phyloP scores from a whole-genome alignment of 2,888 invertebrate species.

The Conomelus anceps region DNA sequence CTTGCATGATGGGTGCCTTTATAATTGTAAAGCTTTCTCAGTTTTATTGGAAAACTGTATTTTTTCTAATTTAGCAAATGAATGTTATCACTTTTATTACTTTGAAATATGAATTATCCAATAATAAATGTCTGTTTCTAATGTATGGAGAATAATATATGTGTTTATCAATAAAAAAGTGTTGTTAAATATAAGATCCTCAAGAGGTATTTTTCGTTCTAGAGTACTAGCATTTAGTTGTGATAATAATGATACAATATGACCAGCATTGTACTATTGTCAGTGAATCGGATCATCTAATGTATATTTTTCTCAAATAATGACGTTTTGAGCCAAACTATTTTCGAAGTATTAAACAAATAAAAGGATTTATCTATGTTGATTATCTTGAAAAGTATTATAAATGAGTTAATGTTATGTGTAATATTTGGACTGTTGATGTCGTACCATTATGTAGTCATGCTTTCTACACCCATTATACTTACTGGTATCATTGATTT shows the following conservation, averaged over 20 bases:
- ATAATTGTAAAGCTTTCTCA: background rate
- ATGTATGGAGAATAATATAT: too few relatives aligned
- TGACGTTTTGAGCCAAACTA: background rate
- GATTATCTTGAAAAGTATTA: background rate
- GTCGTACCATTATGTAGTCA: background rate
- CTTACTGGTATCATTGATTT: background rate
- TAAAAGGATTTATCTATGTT: background rate
- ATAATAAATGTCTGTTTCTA: background rate
- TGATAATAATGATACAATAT: background rate
- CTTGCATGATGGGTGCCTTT: slow-evolving; percentile 7
- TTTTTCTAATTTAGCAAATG: background rate
- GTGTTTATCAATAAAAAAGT: too few relatives aligned
- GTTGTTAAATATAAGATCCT: background rate
- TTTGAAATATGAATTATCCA: background rate
- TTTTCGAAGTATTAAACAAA: background rate
- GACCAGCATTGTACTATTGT: background rate
- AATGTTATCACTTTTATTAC: background rate
- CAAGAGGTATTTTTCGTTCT: background rate
- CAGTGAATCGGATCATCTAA: background rate
- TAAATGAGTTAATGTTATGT: background rate
- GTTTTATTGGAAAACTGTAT: background rate
- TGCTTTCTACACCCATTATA: background rate
- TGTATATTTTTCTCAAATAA: background rate
- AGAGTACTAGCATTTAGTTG: background rate
- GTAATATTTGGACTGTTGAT: background rate